Percentiles rank a stretch among this genome's conserved stretches.
Evolutionary conservation across 2,113 vertebrate genomes (phyloP).

Genomic region (Saguinus midas): DNA sequence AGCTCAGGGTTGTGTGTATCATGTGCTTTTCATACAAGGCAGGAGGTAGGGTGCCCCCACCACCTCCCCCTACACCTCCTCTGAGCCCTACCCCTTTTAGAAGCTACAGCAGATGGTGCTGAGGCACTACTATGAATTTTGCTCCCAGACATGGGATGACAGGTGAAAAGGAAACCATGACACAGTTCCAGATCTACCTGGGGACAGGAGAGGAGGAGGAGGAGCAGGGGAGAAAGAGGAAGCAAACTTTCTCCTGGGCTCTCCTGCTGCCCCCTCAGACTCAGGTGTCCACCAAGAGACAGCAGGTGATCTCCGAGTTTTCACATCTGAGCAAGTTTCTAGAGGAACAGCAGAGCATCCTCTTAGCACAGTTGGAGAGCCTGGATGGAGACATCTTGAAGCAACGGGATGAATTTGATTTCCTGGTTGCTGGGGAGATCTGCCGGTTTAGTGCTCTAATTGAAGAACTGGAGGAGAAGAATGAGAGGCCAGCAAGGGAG

Average conservation of each 20-base stretch:
- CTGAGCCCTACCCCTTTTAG: not conserved
- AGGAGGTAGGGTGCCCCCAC: not conserved
- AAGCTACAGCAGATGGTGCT: not conserved
- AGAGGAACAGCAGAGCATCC: constrained; percentile 60
- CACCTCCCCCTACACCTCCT: not conserved
- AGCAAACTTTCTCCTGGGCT: not conserved
- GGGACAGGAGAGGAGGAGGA: not conserved
- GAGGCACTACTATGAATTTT: too few species aligned
- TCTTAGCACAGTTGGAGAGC: constrained; percentile 56
- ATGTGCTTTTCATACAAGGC: not conserved
- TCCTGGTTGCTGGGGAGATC: constrained; percentile 39
- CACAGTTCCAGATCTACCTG: not conserved
- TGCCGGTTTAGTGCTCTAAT: constrained; percentile 2
- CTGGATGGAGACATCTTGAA: constrained; percentile 67
- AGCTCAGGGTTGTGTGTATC: accelerated
- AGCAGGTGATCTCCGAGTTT: constrained; percentile 26
- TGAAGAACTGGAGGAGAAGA: constrained; percentile 77
- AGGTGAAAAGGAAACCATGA: not conserved
- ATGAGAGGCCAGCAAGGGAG: not conserved
- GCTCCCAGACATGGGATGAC: not conserved
- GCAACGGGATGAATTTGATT: constrained; percentile 48
- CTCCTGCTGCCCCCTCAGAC: constrained; percentile 38
- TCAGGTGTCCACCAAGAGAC: constrained; percentile 67
- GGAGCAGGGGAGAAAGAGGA: too few species aligned
- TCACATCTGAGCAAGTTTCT: constrained; percentile 63